Evolutionary conservation across 2,888 invertebrate species (phyloP), one percentile per base, ranked within the genome.

Genomic region (Gnatocerus cornutus): DNA sequence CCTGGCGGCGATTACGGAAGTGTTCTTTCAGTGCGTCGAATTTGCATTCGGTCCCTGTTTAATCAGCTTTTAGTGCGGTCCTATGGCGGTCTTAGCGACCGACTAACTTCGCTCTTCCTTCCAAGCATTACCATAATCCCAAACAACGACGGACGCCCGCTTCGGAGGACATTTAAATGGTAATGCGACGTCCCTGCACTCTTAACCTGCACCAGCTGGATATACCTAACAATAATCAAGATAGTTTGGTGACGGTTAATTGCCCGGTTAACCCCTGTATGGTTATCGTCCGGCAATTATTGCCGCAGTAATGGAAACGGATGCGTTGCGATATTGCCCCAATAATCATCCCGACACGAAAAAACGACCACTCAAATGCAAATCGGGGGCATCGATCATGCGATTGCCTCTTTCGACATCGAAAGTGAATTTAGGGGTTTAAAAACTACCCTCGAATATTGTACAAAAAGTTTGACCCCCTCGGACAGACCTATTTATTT

Each of bases 171-270:
- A 77, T 80, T 79, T 78, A 77, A 80, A 80, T 79, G 79, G 78
- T 77, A 78, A 79, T 79, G 74, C 74, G 63, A 46, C 53, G 41
- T 30, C 53, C 46, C 46, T 46, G 37, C 56, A 53, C 62, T 46
- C 53, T 59, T 52, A 68, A 63, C 65, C 70, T 74, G 76, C 78
- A 78, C 77, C 41, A 37, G 33, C 37, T 78, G 78, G 78, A 79
- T 78, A 77, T 78, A 75, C 74, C 76, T 71, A 72, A 76, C 78
- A 80, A 81, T 80, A 80, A 81, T 78, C 79, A 78, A 79, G 79
- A 76, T 78, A 78, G 79, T 81, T 79, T 75, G 74, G 74, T 71
- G 69, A 70, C 74, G 72, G 77, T 77, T 79, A 79, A 78, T 78
- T 78, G 75, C 74, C 72, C 73, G 69, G 75, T 72, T 75, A 76